These are phyloP conservation scores for Anthopleura xanthogrammica DNA, from an alignment of 92 coral and sea anemone genomes.

Conservation along the genomic window DNA sequence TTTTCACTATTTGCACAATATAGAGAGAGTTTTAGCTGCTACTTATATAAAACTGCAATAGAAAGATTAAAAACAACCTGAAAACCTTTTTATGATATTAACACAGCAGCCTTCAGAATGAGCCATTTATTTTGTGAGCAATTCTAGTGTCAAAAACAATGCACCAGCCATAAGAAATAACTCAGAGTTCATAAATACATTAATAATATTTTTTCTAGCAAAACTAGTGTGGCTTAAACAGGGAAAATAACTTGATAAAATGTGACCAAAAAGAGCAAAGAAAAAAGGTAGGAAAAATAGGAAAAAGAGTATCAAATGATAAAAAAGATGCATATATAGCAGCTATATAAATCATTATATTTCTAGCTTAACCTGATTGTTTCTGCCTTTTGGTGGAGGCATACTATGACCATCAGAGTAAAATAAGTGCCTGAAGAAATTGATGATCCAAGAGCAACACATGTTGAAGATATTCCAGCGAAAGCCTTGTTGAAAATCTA, in stretches of 20 bases:
- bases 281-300: background rate
- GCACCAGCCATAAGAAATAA: background rate
- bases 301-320: background rate
- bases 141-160: background rate
- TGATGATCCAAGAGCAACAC: slow-evolving; percentile 45
- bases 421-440: slow-evolving; percentile 39
- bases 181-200: background rate
- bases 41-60: background rate
- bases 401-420: slow-evolving; percentile 38
- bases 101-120: background rate
- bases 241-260: background rate
- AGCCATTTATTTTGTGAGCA: background rate
- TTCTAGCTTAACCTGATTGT: slow-evolving; percentile 15
- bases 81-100: background rate
- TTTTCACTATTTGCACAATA: background rate
- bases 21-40: background rate
- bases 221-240: background rate
- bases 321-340: background rate
- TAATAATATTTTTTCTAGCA: background rate
- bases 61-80: no score
- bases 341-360: background rate
- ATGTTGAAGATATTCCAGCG: background rate
- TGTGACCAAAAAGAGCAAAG: background rate
- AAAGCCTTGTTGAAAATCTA: background rate
- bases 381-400: slow-evolving; percentile 36